These are phyloP conservation scores for Anableps anableps DNA, from an alignment of 2,797 vertebrate genomes.

Conservation along the genomic window DNA sequence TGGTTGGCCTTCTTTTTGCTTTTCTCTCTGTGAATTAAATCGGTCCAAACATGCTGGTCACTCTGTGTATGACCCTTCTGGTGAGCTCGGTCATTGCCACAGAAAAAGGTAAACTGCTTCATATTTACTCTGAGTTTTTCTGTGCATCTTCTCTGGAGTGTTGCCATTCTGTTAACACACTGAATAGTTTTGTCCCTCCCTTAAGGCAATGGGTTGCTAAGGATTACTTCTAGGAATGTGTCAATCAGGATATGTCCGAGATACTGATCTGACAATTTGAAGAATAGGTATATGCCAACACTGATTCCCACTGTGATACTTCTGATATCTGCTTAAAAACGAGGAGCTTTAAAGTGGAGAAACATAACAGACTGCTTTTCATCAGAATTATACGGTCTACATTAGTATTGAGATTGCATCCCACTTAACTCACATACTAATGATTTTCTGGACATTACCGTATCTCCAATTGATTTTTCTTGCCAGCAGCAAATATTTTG, in stretches of 20 bases:
- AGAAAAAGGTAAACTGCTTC: slow-evolving; percentile 70
- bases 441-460: not conserved
- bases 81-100: slow-evolving; percentile 51
- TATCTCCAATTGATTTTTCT: not conserved
- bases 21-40: not conserved
- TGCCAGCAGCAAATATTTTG: not conserved
- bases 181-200: not conserved
- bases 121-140: not conserved
- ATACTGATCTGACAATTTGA: not conserved
- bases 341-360: not conserved
- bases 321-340: not conserved
- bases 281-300: not conserved
- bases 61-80: slow-evolving; percentile 61
- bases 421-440: not conserved
- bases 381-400: not conserved
- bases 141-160: not conserved
- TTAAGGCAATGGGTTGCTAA: not conserved
- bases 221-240: not conserved
- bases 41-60: slow-evolving; percentile 54
- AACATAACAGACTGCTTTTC: not conserved
- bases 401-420: not conserved
- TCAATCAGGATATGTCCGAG: not conserved
- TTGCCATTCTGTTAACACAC: not conserved
- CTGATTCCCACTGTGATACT: not conserved
- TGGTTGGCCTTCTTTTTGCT: slow-evolving; percentile 1